Evolutionary conservation across 2,888 invertebrate species (phyloP).

Genomic region (Chloroclystis v-ata): DNA sequence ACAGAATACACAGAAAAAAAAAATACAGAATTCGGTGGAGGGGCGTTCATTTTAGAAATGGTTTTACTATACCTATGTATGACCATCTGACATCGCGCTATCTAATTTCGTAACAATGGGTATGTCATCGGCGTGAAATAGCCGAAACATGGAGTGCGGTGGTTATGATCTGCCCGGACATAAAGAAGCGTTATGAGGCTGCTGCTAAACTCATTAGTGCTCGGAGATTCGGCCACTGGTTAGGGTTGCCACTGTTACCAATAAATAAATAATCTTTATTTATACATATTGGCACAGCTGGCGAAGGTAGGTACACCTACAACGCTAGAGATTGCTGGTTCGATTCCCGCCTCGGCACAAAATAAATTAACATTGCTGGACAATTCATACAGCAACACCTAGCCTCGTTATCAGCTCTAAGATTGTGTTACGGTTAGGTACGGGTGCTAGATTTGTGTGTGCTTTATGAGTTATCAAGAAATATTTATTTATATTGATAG

Average conservation of each 20-base stretch:
- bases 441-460: no score
- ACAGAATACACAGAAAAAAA: no score
- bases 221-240: constrained; percentile 31
- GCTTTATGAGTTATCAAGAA: no score
- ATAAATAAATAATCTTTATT: neutral
- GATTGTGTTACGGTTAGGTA: no score
- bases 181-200: constrained; percentile 53
- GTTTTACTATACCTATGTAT: neutral
- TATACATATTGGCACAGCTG: no score
- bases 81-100: neutral
- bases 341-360: no score
- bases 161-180: constrained; percentile 55
- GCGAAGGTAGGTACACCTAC: no score
- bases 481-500: no score
- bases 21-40: no score
- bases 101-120: constrained; percentile 13
- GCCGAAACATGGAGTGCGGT: constrained; percentile 33
- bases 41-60: neutral
- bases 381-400: neutral
- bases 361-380: neutral
- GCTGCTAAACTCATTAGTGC: constrained; percentile 52
- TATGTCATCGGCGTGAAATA: constrained; percentile 24
- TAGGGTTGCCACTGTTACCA: constrained; percentile 24
- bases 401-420: no score
- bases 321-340: no score